A percentile compares a stretch with the other conserved stretches of the same genome.
Conservation (phyloP, 2,113 vertebrate species). For the Microtus montanus region DNA sequence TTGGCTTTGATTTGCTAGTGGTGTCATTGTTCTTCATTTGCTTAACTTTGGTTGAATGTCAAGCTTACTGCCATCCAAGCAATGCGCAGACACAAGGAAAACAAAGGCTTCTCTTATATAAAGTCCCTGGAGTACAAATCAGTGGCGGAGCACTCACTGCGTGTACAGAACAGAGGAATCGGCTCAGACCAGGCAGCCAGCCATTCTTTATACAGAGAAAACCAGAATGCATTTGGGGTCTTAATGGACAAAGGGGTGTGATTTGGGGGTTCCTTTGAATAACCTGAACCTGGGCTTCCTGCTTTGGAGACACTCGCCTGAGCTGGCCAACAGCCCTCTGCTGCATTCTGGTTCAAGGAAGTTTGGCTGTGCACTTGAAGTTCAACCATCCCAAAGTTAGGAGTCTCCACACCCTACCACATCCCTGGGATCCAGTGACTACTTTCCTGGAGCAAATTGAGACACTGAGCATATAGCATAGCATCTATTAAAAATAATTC, state of each 20-base stretch:
- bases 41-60: not conserved
- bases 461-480: not conserved
- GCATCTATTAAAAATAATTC: not conserved
- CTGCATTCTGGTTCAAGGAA: not conserved
- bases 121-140: not conserved
- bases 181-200: not conserved
- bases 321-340: not conserved
- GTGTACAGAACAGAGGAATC: not conserved
- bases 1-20: not conserved
- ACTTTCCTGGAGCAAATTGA: not conserved
- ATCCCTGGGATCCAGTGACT: too few species aligned
- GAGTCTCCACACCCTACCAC: not conserved
- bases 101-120: not conserved
- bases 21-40: not conserved
- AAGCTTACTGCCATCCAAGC: not conserved
- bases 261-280: not conserved
- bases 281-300: not conserved
- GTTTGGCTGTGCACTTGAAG: not conserved
- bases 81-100: not conserved
- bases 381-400: not conserved
- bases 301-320: not conserved
- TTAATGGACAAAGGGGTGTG: not conserved
- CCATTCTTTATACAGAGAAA: not conserved
- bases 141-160: not conserved
- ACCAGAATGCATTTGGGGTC: not conserved